Evolutionary conservation across 2,113 vertebrate genomes (phyloP).

Genomic region (Ranitomeya variabilis): DNA sequence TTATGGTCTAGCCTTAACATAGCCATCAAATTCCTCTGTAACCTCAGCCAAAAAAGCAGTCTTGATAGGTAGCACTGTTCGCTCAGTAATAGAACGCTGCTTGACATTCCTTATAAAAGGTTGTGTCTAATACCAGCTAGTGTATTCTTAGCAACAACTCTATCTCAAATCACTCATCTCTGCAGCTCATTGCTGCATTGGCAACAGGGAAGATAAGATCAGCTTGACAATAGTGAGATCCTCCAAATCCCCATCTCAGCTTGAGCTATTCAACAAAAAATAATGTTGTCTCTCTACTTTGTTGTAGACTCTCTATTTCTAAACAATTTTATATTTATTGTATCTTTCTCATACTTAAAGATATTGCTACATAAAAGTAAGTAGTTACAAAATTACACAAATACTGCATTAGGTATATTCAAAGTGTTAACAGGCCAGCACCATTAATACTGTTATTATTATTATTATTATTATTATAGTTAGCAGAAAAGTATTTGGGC

Average conservation of each 20-base stretch:
- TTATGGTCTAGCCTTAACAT: too few relatives aligned
- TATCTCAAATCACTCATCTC: neutral
- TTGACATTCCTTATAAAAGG: neutral
- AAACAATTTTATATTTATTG: neutral
- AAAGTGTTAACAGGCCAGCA: too few relatives aligned
- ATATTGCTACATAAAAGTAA: too few relatives aligned
- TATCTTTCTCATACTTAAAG: too few relatives aligned
- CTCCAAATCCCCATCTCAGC: neutral
- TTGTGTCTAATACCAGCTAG: neutral
- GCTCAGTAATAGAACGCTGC: neutral
- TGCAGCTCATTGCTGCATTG: neutral
- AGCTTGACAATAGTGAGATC: neutral
- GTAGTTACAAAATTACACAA: too few relatives aligned
- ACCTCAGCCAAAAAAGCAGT: neutral
- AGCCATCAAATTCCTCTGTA: neutral
- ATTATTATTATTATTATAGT: too few relatives aligned
- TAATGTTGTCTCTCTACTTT: neutral
- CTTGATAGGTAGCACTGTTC: neutral
- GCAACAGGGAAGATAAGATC: neutral
- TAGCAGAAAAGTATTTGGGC: too few relatives aligned
- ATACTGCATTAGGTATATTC: too few relatives aligned
- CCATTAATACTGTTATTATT: too few relatives aligned
- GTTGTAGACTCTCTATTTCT: neutral
- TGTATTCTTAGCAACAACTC: neutral
- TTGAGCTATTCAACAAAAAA: neutral